phyloP scores from a whole-genome alignment of 2,113 vertebrate genomes.

The Malurus cyaneus region DNA sequence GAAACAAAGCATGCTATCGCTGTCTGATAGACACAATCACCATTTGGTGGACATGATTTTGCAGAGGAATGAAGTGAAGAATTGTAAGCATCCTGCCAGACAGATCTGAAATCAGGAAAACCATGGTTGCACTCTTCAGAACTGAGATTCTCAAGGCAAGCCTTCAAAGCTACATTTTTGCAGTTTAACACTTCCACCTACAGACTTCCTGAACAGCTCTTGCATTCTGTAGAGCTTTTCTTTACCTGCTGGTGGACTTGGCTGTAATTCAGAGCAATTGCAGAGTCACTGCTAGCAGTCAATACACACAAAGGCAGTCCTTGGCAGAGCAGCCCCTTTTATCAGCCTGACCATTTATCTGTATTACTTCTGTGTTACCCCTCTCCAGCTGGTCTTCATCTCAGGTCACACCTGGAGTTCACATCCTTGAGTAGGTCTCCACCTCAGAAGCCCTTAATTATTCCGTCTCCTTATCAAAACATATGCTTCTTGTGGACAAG shows the following conservation, averaged over 20 bases:
- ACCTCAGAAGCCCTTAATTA: background rate
- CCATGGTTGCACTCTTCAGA: background rate
- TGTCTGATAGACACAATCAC: background rate
- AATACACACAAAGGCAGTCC: background rate
- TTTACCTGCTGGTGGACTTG: background rate
- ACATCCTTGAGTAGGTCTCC: background rate
- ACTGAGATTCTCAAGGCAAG: background rate
- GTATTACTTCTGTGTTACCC: background rate
- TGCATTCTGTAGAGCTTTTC: background rate
- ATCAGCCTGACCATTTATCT: background rate
- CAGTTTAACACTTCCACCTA: background rate
- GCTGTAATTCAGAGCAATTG: background rate
- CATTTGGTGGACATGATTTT: background rate
- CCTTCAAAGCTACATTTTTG: slow-evolving; percentile 1
- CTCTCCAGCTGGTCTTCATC: background rate
- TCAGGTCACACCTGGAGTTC: background rate
- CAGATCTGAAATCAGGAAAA: background rate
- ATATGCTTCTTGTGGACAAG: background rate
- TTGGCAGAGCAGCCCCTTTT: background rate
- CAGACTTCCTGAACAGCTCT: background rate
- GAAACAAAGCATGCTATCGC: background rate
- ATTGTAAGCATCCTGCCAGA: background rate
- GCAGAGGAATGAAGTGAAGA: background rate
- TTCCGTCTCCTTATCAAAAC: background rate
- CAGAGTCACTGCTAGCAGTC: background rate